Percentiles rank a stretch among this genome's conserved stretches.
Conservation (phyloP, 2,888 invertebrate genomes). For the Invenusta paracnida region DNA sequence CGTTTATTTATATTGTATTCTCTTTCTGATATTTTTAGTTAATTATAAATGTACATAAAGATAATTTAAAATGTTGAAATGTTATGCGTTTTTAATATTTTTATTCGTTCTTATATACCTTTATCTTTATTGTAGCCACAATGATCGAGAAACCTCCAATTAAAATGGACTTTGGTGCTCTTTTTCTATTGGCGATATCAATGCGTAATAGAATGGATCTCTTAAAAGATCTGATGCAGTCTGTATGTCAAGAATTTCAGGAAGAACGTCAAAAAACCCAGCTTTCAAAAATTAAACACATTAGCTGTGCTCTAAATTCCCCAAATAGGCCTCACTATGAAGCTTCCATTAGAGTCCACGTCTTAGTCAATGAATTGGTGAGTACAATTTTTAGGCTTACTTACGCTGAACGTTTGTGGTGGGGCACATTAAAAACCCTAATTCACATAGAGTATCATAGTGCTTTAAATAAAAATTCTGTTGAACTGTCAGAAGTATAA, state of each 20-base stretch:
- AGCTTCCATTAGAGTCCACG: not conserved
- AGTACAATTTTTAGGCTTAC: no score
- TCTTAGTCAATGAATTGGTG: not conserved
- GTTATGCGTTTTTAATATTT: no score
- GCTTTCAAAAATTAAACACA: not conserved
- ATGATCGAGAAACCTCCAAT: not conserved
- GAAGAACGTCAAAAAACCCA: not conserved
- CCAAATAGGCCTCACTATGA: not conserved
- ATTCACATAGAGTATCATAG: no score
- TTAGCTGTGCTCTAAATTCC: not conserved
- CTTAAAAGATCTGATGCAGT: not conserved
- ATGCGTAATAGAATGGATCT: not conserved
- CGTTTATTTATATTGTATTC: no score
- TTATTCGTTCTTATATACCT: no score
- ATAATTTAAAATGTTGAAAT: no score
- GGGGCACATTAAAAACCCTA: no score
- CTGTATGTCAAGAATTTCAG: not conserved
- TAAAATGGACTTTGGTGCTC: not conserved
- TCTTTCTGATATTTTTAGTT: no score
- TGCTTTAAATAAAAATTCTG: no score
- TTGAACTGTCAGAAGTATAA: no score
- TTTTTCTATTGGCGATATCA: not conserved
- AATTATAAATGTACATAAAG: no score
- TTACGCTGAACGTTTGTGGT: no score
- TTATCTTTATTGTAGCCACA: not conserved